Conservation (phyloP, 2,888 invertebrate species). For the Drosophila histrio region DNA sequence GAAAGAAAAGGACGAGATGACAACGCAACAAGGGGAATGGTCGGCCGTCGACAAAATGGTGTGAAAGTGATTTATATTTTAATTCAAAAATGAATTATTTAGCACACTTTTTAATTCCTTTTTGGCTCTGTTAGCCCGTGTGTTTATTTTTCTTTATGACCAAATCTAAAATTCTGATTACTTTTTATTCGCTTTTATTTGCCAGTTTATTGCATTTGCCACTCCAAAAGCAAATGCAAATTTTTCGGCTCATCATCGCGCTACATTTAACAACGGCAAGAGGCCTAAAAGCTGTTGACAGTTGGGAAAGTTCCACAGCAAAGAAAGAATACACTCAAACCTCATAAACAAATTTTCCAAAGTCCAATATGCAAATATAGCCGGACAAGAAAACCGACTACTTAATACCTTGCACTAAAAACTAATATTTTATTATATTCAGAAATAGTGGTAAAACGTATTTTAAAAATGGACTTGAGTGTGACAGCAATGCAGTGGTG, state of each 20-base stretch:
- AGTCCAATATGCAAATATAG: slow-evolving; percentile 36
- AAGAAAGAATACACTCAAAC: slow-evolving; percentile 20
- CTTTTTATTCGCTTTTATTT: slow-evolving; percentile 73
- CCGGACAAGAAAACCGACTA: neutral
- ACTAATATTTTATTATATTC: neutral
- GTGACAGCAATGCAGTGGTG: no score
- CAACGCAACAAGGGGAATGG: slow-evolving; percentile 17
- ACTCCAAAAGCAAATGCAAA: slow-evolving; percentile 65
- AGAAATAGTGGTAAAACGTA: neutral
- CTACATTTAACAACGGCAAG: slow-evolving; percentile 69
- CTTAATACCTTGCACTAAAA: neutral
- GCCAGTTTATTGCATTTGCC: slow-evolving; percentile 74
- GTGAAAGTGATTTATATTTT: slow-evolving; percentile 82
- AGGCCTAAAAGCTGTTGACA: slow-evolving; percentile 70
- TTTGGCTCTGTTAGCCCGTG: slow-evolving; percentile 52
- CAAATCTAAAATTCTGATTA: slow-evolving; percentile 79
- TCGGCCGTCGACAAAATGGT: slow-evolving; percentile 69
- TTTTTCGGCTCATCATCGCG: slow-evolving; percentile 72
- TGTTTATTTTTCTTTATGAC: slow-evolving; percentile 52
- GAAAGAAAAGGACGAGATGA: slow-evolving; percentile 32
- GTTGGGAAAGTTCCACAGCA: slow-evolving; percentile 14
- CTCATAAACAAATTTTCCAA: slow-evolving; percentile 47
- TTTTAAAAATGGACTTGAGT: no score
- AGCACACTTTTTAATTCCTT: slow-evolving; percentile 78
- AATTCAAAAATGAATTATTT: slow-evolving; percentile 82